Evolutionary conservation across 2,888 invertebrate genomes (phyloP).

Genomic region (Scelioninae gen. 1): DNA sequence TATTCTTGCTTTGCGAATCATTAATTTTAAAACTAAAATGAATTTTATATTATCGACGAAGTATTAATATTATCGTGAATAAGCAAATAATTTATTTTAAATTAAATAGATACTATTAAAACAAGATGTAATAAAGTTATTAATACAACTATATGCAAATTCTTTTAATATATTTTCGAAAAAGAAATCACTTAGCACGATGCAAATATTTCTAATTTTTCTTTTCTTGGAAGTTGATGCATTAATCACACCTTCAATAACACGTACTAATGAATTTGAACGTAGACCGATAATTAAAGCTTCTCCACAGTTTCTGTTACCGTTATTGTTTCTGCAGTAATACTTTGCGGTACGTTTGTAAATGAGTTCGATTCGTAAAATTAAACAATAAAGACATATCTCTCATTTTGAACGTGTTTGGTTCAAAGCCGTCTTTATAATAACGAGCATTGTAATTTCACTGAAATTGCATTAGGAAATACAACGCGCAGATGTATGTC

Average conservation of each 20-base stretch:
- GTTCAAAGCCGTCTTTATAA: constrained; percentile 38
- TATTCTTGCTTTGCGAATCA: too few species aligned
- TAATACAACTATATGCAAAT: background rate
- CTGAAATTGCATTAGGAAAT: constrained; percentile 35
- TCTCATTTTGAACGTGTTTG: constrained; percentile 32
- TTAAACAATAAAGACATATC: constrained; percentile 51
- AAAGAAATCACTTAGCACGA: constrained; percentile 46
- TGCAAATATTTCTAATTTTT: constrained; percentile 53
- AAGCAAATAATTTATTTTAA: too few species aligned
- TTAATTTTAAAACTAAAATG: too few species aligned
- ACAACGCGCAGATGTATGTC: background rate
- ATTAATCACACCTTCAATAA: constrained; percentile 58
- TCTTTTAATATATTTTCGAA: constrained; percentile 27
- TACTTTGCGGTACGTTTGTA: constrained; percentile 31
- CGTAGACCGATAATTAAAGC: constrained; percentile 58
- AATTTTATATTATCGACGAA: too few species aligned
- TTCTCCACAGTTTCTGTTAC: constrained; percentile 54
- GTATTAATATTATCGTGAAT: too few species aligned
- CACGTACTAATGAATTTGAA: constrained; percentile 64
- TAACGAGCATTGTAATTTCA: constrained; percentile 26
- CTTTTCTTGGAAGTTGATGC: constrained; percentile 49
- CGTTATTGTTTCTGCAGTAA: constrained; percentile 58
- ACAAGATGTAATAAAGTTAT: background rate
- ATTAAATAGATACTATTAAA: too few species aligned
- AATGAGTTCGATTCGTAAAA: constrained; percentile 53